Conservation (phyloP, 1,140 invertebrate species). For the Drosophila littoralis region DNA sequence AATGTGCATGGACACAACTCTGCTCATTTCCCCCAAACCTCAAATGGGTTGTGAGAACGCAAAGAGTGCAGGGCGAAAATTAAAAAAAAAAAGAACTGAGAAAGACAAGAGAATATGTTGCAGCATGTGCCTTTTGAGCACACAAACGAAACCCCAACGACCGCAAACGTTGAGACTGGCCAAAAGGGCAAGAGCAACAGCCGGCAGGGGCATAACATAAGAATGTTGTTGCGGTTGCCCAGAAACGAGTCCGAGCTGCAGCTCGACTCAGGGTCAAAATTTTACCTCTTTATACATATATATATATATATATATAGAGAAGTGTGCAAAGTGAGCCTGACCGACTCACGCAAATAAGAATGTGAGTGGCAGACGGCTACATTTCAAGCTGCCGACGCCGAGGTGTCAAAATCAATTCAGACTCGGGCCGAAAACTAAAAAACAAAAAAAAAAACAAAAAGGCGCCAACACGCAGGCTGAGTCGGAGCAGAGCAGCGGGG, state of each 20-base stretch:
- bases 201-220: slow-evolving; percentile 47
- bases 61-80: slow-evolving; percentile 57
- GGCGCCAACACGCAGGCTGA: not conserved
- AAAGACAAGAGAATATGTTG: slow-evolving; percentile 17
- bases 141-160: slow-evolving; percentile 52
- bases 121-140: not conserved
- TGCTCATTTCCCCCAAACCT: slow-evolving; percentile 51
- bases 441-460: no score
- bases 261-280: slow-evolving; percentile 14
- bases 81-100: slow-evolving; percentile 61
- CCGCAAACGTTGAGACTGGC: slow-evolving; percentile 49
- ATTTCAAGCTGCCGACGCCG: slow-evolving; percentile 5
- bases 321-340: slow-evolving; percentile 9
- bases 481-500: not conserved
- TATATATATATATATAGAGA: slow-evolving; percentile 4
- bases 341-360: slow-evolving; percentile 19
- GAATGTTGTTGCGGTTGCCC: slow-evolving; percentile 64
- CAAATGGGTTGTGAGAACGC: not conserved
- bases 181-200: slow-evolving; percentile 16
- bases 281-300: not conserved
- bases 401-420: slow-evolving; percentile 46
- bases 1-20: slow-evolving; percentile 45
- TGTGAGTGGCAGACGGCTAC: slow-evolving; percentile 28
- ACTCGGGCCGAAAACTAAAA: slow-evolving; percentile 12
- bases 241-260: slow-evolving; percentile 10